Percentiles rank a stretch among this genome's conserved stretches.
These are phyloP conservation scores for Crocuta crocuta DNA, from an alignment of 2,113 vertebrate genomes.

Conservation along the genomic window DNA sequence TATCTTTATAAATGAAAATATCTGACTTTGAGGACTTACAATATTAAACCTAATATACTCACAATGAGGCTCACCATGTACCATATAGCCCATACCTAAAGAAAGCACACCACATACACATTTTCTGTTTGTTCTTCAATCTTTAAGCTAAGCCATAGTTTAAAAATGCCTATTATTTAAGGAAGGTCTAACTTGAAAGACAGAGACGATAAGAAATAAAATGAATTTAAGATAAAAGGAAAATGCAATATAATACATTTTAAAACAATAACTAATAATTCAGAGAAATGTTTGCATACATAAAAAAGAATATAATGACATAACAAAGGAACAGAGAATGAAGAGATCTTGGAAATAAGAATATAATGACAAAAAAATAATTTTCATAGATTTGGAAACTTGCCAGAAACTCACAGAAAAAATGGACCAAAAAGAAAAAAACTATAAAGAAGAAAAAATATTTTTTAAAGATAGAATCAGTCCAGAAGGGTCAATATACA, in stretches of 20 bases:
- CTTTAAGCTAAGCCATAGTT: neutral
- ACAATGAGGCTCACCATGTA: neutral
- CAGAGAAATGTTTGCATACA: neutral
- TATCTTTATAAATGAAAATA: neutral
- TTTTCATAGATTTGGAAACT: neutral
- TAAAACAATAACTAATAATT: neutral
- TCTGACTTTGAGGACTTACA: neutral
- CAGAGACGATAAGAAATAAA: neutral
- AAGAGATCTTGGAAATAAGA: neutral
- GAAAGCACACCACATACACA: neutral
- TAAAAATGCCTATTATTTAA: neutral
- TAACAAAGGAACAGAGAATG: neutral
- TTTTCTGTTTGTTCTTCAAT: neutral
- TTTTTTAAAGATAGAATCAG: neutral
- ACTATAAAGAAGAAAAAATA: neutral
- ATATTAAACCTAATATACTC: neutral
- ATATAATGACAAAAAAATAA: neutral
- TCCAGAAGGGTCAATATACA: neutral
- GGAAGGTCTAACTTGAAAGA: neutral
- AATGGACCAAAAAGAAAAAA: neutral
- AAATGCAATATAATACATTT: neutral
- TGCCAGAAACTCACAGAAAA: neutral
- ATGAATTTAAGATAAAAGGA: neutral
- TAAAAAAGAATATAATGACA: neutral
- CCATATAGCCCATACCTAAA: neutral